Evolutionary conservation across 2,888 invertebrate genomes (phyloP).

Genomic region (Dolomedes plantarius): DNA sequence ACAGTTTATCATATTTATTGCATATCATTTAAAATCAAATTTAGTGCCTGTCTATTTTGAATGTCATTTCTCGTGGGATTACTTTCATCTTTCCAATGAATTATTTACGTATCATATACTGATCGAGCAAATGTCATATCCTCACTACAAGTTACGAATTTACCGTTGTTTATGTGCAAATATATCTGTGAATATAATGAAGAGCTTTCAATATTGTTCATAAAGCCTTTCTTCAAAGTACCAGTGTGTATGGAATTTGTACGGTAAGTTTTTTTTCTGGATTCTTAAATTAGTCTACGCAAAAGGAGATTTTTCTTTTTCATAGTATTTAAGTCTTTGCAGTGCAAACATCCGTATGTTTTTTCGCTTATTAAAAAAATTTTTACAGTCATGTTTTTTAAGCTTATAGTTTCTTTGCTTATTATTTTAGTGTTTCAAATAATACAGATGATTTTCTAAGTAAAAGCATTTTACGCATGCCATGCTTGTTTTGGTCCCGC

Average conservation of each 20-base stretch:
- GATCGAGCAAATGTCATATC: neutral
- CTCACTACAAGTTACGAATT: neutral
- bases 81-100: neutral
- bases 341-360: too few species aligned
- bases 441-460: too few species aligned
- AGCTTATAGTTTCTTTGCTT: too few species aligned
- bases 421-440: too few species aligned
- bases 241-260: neutral
- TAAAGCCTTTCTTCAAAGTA: slow-evolving; percentile 3
- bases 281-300: neutral
- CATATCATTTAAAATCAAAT: neutral
- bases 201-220: neutral
- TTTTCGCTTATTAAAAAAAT: too few species aligned
- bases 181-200: neutral
- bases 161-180: neutral
- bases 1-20: neutral
- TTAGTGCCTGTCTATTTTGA: neutral
- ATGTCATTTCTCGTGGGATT: neutral
- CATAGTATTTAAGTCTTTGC: too few species aligned
- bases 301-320: too few species aligned
- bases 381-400: too few species aligned
- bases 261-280: neutral
- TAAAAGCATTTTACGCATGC: too few species aligned
- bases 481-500: too few species aligned
- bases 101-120: neutral